A percentile compares a stretch with the other conserved stretches of the same genome.
Evolutionary conservation across 2,113 vertebrate species (phyloP).

Genomic region (Coturnix japonica): DNA sequence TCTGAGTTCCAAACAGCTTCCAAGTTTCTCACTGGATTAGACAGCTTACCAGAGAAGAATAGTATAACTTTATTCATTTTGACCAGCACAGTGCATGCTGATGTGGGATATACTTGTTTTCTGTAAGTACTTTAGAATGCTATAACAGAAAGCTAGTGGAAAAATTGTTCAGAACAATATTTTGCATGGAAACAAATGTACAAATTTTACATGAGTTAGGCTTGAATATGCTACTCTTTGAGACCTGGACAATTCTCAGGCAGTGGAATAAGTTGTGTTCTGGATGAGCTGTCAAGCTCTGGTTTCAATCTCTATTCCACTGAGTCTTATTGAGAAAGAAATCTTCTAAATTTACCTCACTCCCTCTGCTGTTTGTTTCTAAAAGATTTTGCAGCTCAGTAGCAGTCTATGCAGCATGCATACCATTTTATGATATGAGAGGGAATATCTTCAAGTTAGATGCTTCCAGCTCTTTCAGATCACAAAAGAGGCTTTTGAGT

Average conservation of each 20-base stretch:
- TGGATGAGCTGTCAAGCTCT: neutral
- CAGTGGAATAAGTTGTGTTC: neutral
- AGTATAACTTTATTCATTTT: neutral
- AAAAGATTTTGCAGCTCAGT: neutral
- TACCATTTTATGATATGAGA: neutral
- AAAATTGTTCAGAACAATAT: neutral
- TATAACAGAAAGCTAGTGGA: neutral
- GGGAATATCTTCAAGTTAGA: too few species aligned
- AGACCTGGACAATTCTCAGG: neutral
- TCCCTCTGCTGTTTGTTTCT: neutral
- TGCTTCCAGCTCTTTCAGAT: neutral
- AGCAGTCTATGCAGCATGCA: neutral
- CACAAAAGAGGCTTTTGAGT: neutral
- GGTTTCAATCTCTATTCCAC: neutral
- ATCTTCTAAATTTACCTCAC: neutral
- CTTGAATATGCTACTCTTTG: neutral
- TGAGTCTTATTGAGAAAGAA: neutral
- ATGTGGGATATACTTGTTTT: neutral
- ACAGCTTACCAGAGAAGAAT: neutral
- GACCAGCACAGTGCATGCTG: neutral
- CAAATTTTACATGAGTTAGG: neutral
- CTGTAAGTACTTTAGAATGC: neutral
- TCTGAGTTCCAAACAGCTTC: neutral
- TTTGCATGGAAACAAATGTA: neutral
- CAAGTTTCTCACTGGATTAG: neutral